Evolutionary conservation across 2,113 vertebrate genomes (phyloP), one percentile per base, ranked within the genome.

Genomic region (Pipa parva): DNA sequence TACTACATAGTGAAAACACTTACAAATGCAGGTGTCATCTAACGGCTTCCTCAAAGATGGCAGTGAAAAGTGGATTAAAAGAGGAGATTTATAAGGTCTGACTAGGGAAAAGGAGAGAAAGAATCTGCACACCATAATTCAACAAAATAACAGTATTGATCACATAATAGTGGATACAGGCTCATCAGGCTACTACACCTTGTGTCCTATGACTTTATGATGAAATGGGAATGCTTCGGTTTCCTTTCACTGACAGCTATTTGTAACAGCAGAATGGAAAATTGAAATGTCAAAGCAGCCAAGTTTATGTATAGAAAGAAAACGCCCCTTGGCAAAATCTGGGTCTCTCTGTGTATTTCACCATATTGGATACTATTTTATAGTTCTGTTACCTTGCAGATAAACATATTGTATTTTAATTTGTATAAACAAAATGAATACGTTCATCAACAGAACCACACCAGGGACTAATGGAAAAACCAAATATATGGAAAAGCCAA

Each of bases 81-180:
- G 26, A 29, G 15, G 27, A 56, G 17, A 11, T 49, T 24, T 49
- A 56, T n/a, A 29, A 56, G 52, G n/a, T 56, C 26, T 56, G 52
- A 26, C 9, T 7, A 22, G 46, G 46, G 21, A 49, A 49, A 49
- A 49, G 46, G 17, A 29, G 20, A 56, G 52, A 29, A 29, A 18
- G 27, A 20, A 27, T 15, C 10, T n/a, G 27, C 52, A 56, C 52
- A 56, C 27, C 15, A 8, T 58, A 29, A 36, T 33, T 36, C n/a
- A 21, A 22, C 29, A 36, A 18, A 58, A 58, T 58, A 58, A 20
- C 28, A 33, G 11, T 58, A 58, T 36, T 58, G 55, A 58, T 58
- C 27, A 58, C 29, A 58, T 58, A 33, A 21, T 58, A 36, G 55
- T 33, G 55, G 9, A 29, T 17, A 29, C 18, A 36, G 55, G 9